Percentiles rank a stretch among this genome's conserved stretches.
Conservation (phyloP, 2,888 invertebrate genomes). For the Plebejus melissa region DNA sequence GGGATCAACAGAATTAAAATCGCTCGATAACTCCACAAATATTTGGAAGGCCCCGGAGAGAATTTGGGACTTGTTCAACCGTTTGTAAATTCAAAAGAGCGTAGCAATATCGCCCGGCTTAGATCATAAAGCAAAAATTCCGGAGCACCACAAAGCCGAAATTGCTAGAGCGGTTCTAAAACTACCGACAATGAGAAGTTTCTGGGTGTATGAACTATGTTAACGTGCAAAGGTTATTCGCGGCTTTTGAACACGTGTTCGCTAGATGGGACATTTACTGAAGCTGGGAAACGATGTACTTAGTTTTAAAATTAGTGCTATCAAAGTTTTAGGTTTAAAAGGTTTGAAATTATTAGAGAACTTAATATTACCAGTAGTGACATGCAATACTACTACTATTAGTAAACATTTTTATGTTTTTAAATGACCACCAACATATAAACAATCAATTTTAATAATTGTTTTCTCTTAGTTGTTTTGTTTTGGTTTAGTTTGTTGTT, state of each 20-base stretch:
- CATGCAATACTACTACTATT: too few relatives aligned
- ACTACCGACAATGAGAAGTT: conserved; percentile 47
- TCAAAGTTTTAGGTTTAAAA: neutral
- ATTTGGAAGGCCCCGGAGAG: neutral
- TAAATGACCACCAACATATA: too few relatives aligned
- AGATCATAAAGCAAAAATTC: conserved; percentile 51
- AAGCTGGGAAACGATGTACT: neutral
- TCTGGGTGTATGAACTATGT: conserved; percentile 44
- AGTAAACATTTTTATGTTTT: too few relatives aligned
- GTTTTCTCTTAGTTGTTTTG: too few relatives aligned
- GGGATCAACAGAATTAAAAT: conserved; percentile 16
- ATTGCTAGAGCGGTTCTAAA: conserved; percentile 51
- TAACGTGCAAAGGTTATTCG: conserved; percentile 39
- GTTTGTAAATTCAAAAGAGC: conserved; percentile 37
- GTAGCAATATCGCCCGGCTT: conserved; percentile 38
- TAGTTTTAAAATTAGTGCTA: neutral
- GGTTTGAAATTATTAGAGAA: too few relatives aligned
- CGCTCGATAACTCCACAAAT: neutral
- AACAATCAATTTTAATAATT: too few relatives aligned
- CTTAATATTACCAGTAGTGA: too few relatives aligned
- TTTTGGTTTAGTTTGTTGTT: too few relatives aligned
- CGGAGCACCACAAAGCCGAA: conserved; percentile 51
- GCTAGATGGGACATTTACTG: conserved; percentile 1
- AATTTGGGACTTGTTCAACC: conserved; percentile 26
- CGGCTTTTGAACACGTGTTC: conserved; percentile 15